Evolutionary conservation across 2,797 vertebrate genomes (phyloP).

Genomic region (Sardinella longiceps): DNA sequence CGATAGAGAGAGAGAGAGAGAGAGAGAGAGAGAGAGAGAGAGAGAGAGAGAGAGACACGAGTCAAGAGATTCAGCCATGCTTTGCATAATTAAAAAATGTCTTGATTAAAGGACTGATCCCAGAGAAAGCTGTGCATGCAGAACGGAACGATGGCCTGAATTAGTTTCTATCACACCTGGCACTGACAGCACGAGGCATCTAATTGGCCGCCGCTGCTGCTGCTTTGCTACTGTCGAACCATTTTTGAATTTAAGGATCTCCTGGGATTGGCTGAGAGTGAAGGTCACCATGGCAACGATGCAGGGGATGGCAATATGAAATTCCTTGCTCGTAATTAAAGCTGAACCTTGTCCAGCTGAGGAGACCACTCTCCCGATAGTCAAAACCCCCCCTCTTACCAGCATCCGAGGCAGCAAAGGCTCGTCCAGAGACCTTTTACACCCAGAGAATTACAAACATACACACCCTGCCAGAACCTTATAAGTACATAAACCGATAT

Average conservation of each 20-base stretch:
- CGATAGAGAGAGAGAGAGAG: no score
- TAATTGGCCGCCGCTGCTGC: slow-evolving; percentile 28
- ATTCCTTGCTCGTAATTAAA: slow-evolving; percentile 47
- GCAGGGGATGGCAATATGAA: slow-evolving; percentile 24
- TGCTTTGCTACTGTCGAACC: slow-evolving; percentile 21
- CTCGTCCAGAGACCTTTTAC: not conserved
- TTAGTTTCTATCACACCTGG: slow-evolving; percentile 29
- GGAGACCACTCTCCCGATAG: slow-evolving; percentile 12
- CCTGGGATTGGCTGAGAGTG: slow-evolving; percentile 29
- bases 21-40: no score
- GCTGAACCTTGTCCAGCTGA: slow-evolving; percentile 23
- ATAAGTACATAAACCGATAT: no score
- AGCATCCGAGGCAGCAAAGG: not conserved
- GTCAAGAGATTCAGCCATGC: slow-evolving; percentile 15
- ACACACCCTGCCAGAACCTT: not conserved
- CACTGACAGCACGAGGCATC: slow-evolving; percentile 23
- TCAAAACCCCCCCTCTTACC: not conserved
- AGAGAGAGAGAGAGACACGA: slow-evolving; percentile 1
- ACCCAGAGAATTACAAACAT: not conserved
- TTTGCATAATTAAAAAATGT: slow-evolving; percentile 48
- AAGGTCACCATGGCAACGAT: slow-evolving; percentile 46
- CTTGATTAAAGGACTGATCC: slow-evolving; percentile 40
- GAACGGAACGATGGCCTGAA: not conserved
- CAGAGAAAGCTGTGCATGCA: slow-evolving; percentile 23
- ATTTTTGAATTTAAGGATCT: slow-evolving; percentile 37